Base-by-base conservation (phyloP, 2,113 vertebrate genomes). In the Hystrix cristata region DNA sequence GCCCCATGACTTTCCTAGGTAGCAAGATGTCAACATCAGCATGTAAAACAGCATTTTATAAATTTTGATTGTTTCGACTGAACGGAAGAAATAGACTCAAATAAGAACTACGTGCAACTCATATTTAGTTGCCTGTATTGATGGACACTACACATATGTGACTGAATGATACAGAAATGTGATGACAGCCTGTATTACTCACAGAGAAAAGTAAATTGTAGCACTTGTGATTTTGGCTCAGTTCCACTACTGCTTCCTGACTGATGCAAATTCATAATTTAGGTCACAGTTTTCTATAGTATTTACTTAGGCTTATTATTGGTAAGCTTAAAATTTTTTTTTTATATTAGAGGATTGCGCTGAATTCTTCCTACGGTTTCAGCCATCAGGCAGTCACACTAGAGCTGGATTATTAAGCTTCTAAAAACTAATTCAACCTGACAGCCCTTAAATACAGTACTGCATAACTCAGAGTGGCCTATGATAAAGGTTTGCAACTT, bases 171-270 rank as follows among this genome's bases (percentile, higher is more conserved):
- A 78, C 34, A 76, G 84, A 97, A 92, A 94, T 13, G 80, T 95
- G 96, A 87, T 67, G 97, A 97, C 94, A 97, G 86, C 87, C 23
- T 69, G 19, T 51, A 85, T 85, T 95, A 67, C 46, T 92, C 62
- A 67, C 60, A 86, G 92, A 96, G 93, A 85, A 90, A 84, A 93
- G 71, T 43, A 78, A 92, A 71, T 53, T 27, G 51, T 4, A 92
- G 69, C 23, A 91, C 38, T 90, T 38, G 23, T 60, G 90, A 55
- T 85, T 90, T 93, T 93, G 97, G 93, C 94, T 90, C 83, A 59
- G 4, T 59, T 90, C 91, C 79, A 95, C 80, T 21, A 12, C 5
- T 92, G 76, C 86, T 96, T 96, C 88, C 65, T 94, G 83, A 69
- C 11, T 34, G 85, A 87, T 43, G 69, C 51, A 74, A 82, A 90